Base-by-base conservation (phyloP, 1,140 invertebrate species). In the Drosophila nigrodunni region DNA sequence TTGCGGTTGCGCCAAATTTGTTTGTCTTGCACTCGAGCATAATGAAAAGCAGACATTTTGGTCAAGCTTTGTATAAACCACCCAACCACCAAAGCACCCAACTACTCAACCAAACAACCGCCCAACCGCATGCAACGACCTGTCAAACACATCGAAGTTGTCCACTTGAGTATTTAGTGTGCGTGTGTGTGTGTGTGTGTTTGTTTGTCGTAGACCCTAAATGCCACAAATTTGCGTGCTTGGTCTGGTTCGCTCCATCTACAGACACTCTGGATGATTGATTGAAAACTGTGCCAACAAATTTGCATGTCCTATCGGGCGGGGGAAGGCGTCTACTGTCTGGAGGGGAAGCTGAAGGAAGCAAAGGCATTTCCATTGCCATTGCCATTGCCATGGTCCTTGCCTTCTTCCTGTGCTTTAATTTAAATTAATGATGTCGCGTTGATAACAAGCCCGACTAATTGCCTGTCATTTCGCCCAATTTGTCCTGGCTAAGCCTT, bases 141-240 rank as follows among this genome's bases (percentile, higher is more conserved):
- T 86, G 82, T 82, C 82, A 87, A 74, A 68, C 61, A 71, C 77
- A 67, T 74, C 74, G 69, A 74, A 74, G 35, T 43, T 64, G 54
- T 52, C 62, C 21, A 54, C 52, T 71, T 54, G 43, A 70, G 59
- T 61, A 18, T 44, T 44, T 43, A 52, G 37, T 65, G 18, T 58
- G 47, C 37, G 35, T 52, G 34, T 65, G 7, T 62, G 13, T n/a
- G 37, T 50, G 37, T 67, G 10, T 21, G 43, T 77, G 58, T 72
- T 70, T 71, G 82, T 74, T 69, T 86, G 82, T 81, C 75, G 68
- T 61, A 74, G 82, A 86, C 78, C 82, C 78, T 79, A 86, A 87
- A 87, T 87, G 82, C 82, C 82, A 86, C 82, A 86, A 86, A 86
- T 86, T 86, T 86, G 78, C 79, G 75, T 87, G 82, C 82, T 87